phyloP scores from a whole-genome alignment of 1,140 invertebrate species.

The Plectrocnemia conspersa region DNA sequence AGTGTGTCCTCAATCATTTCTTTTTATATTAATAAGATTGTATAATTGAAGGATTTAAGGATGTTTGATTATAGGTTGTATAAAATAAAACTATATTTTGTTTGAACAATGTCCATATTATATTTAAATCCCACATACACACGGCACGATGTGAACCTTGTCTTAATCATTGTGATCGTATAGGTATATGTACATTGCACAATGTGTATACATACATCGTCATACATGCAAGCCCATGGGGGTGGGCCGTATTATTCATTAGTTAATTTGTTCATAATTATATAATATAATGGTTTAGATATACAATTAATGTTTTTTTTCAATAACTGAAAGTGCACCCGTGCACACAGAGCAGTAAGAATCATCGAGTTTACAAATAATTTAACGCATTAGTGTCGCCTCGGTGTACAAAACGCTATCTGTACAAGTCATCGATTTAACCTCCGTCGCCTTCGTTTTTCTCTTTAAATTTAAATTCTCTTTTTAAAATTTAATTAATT shows the following conservation, averaged over 20 bases:
- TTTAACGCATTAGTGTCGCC: slow-evolving; percentile 22
- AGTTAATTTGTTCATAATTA: slow-evolving; percentile 38
- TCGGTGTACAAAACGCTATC: slow-evolving; percentile 42
- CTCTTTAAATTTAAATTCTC: slow-evolving; percentile 11
- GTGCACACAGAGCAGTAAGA: slow-evolving; percentile 43
- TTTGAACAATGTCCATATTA: slow-evolving; percentile 82
- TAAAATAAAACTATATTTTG: slow-evolving; percentile 50
- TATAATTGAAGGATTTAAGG: slow-evolving; percentile 2
- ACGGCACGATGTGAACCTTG: slow-evolving; percentile 81
- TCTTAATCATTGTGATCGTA: slow-evolving; percentile 64
- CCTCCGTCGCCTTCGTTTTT: slow-evolving; percentile 36
- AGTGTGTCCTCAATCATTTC: too few relatives aligned
- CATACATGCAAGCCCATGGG: slow-evolving; percentile 52
- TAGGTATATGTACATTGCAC: slow-evolving; percentile 65
- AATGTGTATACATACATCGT: slow-evolving; percentile 63
- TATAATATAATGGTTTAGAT: slow-evolving; percentile 35
- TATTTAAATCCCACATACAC: slow-evolving; percentile 81
- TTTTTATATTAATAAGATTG: neutral
- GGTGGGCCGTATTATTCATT: slow-evolving; percentile 41
- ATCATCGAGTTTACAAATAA: slow-evolving; percentile 26
- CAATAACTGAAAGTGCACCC: slow-evolving; percentile 53
- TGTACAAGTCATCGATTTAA: slow-evolving; percentile 41
- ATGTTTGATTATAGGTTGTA: slow-evolving; percentile 9
- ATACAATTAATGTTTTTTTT: slow-evolving; percentile 43
- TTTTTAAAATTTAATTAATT: slow-evolving; percentile 17